Evolutionary conservation across 1,140 invertebrate genomes (phyloP), one percentile per base, ranked within the genome.

Genomic region (Drosophila nasuta): DNA sequence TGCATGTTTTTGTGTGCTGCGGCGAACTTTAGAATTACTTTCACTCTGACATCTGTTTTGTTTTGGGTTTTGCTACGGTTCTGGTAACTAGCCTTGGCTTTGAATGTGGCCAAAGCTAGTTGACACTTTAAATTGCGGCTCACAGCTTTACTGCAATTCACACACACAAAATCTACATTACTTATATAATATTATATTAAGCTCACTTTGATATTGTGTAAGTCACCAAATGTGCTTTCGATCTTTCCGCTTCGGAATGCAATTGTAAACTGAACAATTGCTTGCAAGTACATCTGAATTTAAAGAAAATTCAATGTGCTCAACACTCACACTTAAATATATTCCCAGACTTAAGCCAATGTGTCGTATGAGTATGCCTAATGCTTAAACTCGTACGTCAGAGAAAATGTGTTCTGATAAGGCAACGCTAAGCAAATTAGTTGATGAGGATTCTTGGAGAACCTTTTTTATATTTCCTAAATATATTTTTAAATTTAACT

Each of bases 1-100:
- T 74, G 73, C 74, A 80, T 73, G 71, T 74, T 82, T 69, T 72
- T 25, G 20, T 25, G 77, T 71, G 77, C 69, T 88, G 85, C 57
- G 85, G 81, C 54, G 8, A 81, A 81, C 75, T 89, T 85, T 76
- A 52, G 75, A 71, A 85, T 88, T 87, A 87, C 80, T 88, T 87
- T 89, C 41, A 59, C 35, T 48, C 51, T 46, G 60, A 67, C 48
- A 79, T 63, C 63, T 76, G 79, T 60, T 79, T 64, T 63, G 73
- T 41, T 52, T 59, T 63, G 73, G 64, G 58, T 65, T 25, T 63
- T 33, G 33, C 63, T 60, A 73, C 11, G 56, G 33, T 57, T 25
- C 35, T 62, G 52, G 52, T 77, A 75, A 17, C 43, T 60, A 76
- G 63, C 64, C 64, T 49, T 58, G 69, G 57, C 62, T 25, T 25